Percentiles rank a stretch among this genome's conserved stretches.
These are phyloP conservation scores for Rhamphomyia laevipes DNA, from an alignment of 2,888 invertebrate genomes.

Conservation along the genomic window DNA sequence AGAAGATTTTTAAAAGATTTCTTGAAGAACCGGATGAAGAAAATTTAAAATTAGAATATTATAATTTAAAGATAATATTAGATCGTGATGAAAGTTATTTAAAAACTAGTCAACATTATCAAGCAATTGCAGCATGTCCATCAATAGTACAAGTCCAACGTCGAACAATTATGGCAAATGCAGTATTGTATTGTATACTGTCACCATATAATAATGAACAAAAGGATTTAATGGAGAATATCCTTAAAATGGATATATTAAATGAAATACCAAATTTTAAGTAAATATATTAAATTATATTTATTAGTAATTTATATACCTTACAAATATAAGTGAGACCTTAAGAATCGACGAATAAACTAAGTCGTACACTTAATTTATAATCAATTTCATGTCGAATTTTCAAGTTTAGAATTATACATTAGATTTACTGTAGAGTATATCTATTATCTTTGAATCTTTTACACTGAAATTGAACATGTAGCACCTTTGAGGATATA, in stretches of 20 bases:
- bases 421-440: too few species aligned
- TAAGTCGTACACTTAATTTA: too few species aligned
- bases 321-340: too few species aligned
- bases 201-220: conserved; percentile 91
- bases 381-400: too few species aligned
- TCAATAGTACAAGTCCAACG: conserved; percentile 50
- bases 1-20: conserved; percentile 87
- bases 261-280: conserved; percentile 63
- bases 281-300: conserved; percentile 2
- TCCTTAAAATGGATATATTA: conserved; percentile 69
- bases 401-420: too few species aligned
- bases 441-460: too few species aligned
- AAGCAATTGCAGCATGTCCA: conserved; percentile 69
- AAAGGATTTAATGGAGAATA: conserved; percentile 77
- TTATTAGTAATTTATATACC: background rate
- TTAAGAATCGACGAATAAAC: too few species aligned
- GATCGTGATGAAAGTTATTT: conserved; percentile 80
- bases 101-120: conserved; percentile 82
- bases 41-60: conserved; percentile 38
- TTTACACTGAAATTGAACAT: too few species aligned
- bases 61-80: conserved; percentile 71
- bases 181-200: conserved; percentile 76
- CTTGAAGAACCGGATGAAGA: conserved; percentile 56
- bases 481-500: too few species aligned
- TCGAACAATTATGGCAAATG: conserved; percentile 62